Conservation (phyloP, 2,113 vertebrate genomes). For the Mesoclemmys tuberculata region DNA sequence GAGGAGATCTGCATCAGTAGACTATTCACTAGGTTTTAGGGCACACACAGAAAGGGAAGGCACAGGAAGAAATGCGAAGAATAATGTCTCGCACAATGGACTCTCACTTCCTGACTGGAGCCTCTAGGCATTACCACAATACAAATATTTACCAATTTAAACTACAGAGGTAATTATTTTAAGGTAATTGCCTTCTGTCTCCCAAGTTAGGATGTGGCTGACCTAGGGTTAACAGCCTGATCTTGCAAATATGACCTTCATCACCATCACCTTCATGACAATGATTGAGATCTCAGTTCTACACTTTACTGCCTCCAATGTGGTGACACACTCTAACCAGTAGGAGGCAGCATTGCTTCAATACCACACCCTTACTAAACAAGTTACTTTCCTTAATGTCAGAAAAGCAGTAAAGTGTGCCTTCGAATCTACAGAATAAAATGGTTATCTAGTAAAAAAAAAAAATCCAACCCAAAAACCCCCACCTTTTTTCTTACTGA, state of each 20-base stretch:
- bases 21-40: neutral
- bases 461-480: neutral
- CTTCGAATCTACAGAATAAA: neutral
- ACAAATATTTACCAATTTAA: neutral
- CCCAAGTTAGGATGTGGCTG: neutral
- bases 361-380: neutral
- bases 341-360: neutral
- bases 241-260: neutral
- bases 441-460: neutral
- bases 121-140: neutral
- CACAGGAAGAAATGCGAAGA: neutral
- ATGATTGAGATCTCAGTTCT: neutral
- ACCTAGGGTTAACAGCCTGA: neutral
- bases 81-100: fast-evolving
- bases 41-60: neutral
- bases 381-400: neutral
- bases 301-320: neutral
- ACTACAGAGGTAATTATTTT: neutral
- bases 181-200: neutral
- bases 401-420: neutral
- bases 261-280: neutral
- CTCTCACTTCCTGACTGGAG: neutral
- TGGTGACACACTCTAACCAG: neutral
- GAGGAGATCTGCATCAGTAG: neutral
- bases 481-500: neutral